Conservation (phyloP, 2,888 invertebrate species). For the Drosophila lutescens region DNA sequence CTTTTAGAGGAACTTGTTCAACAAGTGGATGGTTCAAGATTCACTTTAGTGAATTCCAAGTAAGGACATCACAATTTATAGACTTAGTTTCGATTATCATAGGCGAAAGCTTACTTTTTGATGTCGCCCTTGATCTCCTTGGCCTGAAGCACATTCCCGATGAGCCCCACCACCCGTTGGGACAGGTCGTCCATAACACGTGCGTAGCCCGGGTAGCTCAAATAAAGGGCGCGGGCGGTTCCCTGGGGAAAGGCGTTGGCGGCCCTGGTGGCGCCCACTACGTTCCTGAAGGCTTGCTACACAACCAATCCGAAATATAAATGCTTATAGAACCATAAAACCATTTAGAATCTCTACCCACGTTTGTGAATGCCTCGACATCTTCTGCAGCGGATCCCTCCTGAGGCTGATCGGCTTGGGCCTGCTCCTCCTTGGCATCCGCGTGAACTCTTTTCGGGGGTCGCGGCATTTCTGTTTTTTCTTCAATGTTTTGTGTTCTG, state of each 20-base stretch:
- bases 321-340: neutral
- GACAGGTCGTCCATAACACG: conserved; percentile 88
- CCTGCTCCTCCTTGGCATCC: conserved; percentile 5
- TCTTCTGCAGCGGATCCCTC: neutral
- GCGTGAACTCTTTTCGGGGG: conserved; percentile 46
- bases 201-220: conserved; percentile 90
- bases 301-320: neutral
- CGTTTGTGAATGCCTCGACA: conserved; percentile 79
- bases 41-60: neutral
- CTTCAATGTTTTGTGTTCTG: conserved; percentile 11
- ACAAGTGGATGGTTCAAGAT: neutral
- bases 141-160: conserved; percentile 86
- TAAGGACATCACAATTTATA: neutral
- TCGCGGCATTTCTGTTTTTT: conserved; percentile 49
- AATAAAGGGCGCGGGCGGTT: conserved; percentile 89
- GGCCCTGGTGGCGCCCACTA: conserved; percentile 89
- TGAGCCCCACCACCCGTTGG: conserved; percentile 87
- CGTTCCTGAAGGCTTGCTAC: conserved; percentile 86
- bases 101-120: conserved; percentile 15
- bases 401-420: neutral
- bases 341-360: conserved; percentile 40
- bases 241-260: conserved; percentile 90
- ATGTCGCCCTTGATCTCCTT: conserved; percentile 86
- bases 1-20: no score
- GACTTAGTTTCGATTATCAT: no score